Evolutionary conservation across 2,888 invertebrate species (phyloP).

Genomic region (Erebia ligea): DNA sequence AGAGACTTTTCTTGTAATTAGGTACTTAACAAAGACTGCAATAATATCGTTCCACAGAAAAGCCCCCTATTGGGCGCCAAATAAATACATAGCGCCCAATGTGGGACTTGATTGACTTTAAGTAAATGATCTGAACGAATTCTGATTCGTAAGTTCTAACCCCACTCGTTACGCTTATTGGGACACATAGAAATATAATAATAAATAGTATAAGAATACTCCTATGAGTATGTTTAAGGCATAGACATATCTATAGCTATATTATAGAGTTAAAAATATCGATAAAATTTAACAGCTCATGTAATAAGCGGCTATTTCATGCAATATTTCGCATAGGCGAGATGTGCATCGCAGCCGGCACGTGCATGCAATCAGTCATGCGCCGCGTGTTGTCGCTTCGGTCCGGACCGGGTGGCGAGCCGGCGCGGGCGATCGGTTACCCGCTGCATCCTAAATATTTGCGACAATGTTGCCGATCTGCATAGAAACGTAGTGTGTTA

Average conservation of each 20-base stretch:
- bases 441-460: slow-evolving; percentile 49
- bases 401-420: slow-evolving; percentile 28
- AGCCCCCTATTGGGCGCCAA: too few species aligned
- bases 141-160: neutral
- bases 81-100: neutral
- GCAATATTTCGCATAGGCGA: slow-evolving; percentile 31
- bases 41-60: too few species aligned
- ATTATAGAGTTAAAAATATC: neutral
- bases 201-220: too few species aligned
- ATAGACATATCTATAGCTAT: too few species aligned
- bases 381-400: slow-evolving; percentile 46
- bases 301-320: slow-evolving; percentile 4
- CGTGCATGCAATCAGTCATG: slow-evolving; percentile 59
- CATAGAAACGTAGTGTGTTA: neutral
- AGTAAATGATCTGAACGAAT: neutral
- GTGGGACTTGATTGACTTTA: neutral
- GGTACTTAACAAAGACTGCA: too few species aligned
- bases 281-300: neutral
- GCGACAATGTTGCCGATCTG: slow-evolving; percentile 2
- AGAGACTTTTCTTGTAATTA: too few species aligned
- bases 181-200: too few species aligned
- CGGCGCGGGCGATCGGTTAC: slow-evolving; percentile 37
- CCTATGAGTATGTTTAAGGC: too few species aligned
- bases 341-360: slow-evolving; percentile 45
- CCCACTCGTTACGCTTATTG: too few species aligned